These are phyloP conservation scores for Sphenodon punctatus DNA, from an alignment of 2,797 vertebrate species.

Conservation along the genomic window DNA sequence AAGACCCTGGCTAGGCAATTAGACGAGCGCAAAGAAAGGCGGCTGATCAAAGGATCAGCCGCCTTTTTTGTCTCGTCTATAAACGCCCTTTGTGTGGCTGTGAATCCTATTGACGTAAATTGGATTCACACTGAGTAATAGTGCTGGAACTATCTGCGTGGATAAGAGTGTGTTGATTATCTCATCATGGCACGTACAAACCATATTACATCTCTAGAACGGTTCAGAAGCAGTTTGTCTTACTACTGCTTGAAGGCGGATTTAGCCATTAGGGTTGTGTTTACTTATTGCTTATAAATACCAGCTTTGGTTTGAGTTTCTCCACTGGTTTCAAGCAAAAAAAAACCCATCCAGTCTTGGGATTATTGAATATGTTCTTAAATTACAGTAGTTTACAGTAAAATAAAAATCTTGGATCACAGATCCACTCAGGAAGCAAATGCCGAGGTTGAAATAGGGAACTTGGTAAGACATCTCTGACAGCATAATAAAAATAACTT, in stretches of 20 bases:
- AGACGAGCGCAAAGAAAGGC: no score
- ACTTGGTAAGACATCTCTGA: neutral
- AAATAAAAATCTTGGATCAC: neutral
- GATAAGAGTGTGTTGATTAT: no score
- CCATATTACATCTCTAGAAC: neutral
- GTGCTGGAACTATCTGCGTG: no score
- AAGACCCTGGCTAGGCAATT: no score
- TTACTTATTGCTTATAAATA: neutral
- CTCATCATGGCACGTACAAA: no score
- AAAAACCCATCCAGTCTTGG: neutral
- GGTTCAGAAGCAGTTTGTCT: neutral
- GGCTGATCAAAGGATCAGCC: no score
- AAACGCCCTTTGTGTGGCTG: no score
- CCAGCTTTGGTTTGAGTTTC: neutral
- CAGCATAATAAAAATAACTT: conserved; percentile 36
- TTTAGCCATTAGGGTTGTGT: neutral
- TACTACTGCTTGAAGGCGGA: neutral
- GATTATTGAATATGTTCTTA: neutral
- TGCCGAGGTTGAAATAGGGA: neutral
- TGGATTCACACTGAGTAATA: no score
- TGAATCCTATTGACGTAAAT: no score
- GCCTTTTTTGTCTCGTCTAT: no score
- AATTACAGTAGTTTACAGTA: neutral
- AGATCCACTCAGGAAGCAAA: neutral
- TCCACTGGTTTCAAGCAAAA: neutral